phyloP scores from a whole-genome alignment of 2,797 vertebrate genomes.

The Tenualosa thibaudeaui region DNA sequence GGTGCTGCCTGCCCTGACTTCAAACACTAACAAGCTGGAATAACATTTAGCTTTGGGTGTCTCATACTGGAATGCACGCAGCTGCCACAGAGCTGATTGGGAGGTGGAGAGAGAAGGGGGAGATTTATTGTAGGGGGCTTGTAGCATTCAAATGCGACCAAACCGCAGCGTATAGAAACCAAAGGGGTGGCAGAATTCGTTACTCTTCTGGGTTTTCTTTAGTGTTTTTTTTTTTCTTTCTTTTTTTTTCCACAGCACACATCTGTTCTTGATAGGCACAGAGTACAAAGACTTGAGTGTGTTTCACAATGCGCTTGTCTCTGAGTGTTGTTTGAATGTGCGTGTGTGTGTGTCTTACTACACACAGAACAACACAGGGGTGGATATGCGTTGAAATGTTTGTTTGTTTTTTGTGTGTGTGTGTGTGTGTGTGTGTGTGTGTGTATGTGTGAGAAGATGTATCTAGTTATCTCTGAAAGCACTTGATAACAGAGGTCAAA shows the following conservation, averaged over 20 bases:
- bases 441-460: background rate
- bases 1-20: slow-evolving; percentile 72
- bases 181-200: slow-evolving; percentile 42
- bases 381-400: too few relatives aligned
- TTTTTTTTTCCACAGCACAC: background rate
- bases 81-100: slow-evolving; percentile 75
- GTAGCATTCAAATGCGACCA: slow-evolving; percentile 70
- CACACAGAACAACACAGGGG: too few relatives aligned
- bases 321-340: background rate
- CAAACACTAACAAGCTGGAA: slow-evolving; percentile 83
- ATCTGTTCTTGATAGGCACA: background rate
- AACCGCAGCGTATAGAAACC: slow-evolving; percentile 69
- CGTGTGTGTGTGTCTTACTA: background rate
- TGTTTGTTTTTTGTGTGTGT: background rate
- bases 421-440: background rate
- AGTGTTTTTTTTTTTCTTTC: too few relatives aligned
- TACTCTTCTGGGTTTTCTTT: background rate
- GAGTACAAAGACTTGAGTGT: background rate
- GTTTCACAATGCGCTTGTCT: too few relatives aligned
- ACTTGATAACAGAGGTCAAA: too few relatives aligned
- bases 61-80: slow-evolving; percentile 74
- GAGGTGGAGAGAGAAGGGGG: slow-evolving; percentile 59
- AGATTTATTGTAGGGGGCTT: slow-evolving; percentile 74
- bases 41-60: slow-evolving; percentile 82
- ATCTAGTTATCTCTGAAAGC: too few relatives aligned